Percentiles rank a stretch among this genome's conserved stretches.
Conservation (phyloP, 2,797 vertebrate species). For the Sebastes iracundus region DNA sequence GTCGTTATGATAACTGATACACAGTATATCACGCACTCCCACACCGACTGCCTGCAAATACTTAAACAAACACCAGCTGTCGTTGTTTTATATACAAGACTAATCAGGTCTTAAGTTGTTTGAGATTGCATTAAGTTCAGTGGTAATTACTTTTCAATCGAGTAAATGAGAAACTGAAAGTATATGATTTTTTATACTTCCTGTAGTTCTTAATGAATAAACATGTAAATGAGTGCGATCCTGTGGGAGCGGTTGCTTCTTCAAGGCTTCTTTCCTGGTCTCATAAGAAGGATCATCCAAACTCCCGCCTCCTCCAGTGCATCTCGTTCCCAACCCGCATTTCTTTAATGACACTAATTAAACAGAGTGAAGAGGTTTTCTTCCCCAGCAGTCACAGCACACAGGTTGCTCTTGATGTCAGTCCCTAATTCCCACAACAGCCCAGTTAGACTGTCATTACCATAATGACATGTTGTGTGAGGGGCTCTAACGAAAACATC, state of each 20-base stretch:
- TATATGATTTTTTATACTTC: not conserved
- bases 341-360: conserved; percentile 65
- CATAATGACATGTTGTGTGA: conserved; percentile 9
- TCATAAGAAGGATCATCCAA: conserved; percentile 31
- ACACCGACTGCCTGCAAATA: not conserved
- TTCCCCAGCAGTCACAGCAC: conserved; percentile 31
- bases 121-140: not conserved
- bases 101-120: not conserved
- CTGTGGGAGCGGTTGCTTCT: conserved; percentile 13
- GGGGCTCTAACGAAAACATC: conserved; percentile 33
- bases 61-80: not conserved
- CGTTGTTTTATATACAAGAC: not conserved
- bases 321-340: conserved; percentile 41
- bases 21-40: not conserved
- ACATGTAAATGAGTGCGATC: conserved; percentile 27
- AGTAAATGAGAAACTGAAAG: not conserved
- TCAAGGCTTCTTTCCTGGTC: conserved; percentile 11
- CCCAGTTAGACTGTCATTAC: conserved; percentile 43
- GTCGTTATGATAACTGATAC: not conserved
- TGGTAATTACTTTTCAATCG: not conserved
- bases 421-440: conserved; percentile 41
- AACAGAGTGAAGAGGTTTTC: conserved; percentile 53
- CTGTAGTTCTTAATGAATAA: conserved; percentile 6
- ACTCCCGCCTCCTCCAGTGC: conserved; percentile 11
- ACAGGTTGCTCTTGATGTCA: conserved; percentile 53